Evolutionary conservation across 2,888 invertebrate species (phyloP).

Genomic region (Tetheella fluctuosa): DNA sequence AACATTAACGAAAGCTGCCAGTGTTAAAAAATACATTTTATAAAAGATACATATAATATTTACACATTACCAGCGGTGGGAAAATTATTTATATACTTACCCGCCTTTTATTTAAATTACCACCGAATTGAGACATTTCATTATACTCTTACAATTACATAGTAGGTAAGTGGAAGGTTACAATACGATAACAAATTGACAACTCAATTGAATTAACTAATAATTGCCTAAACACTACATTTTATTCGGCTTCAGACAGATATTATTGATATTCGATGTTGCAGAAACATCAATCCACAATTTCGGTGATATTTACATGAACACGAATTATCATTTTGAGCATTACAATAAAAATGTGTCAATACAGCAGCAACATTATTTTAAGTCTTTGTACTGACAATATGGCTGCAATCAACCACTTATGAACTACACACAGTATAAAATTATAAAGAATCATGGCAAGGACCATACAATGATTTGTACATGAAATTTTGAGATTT

Average conservation of each 20-base stretch:
- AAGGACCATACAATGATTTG: too few species aligned
- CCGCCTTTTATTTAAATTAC: constrained; percentile 63
- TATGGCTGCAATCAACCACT: constrained; percentile 39
- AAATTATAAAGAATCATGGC: constrained; percentile 1
- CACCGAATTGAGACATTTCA: constrained; percentile 61
- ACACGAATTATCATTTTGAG: constrained; percentile 12
- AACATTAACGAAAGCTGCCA: constrained; percentile 41
- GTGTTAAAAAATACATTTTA: constrained; percentile 47
- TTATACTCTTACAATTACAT: constrained; percentile 23
- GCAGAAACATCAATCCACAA: neutral
- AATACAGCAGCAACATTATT: constrained; percentile 55
- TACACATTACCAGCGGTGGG: constrained; percentile 75
- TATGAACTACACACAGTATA: constrained; percentile 23
- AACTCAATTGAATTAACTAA: neutral
- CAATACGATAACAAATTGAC: neutral
- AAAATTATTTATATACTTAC: constrained; percentile 67
- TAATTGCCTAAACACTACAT: neutral
- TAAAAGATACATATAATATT: constrained; percentile 51
- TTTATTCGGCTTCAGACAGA: neutral
- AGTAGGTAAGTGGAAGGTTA: neutral
- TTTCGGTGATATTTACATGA: neutral
- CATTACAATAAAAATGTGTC: constrained; percentile 44
- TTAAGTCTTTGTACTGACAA: constrained; percentile 55
- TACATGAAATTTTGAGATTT: too few species aligned
- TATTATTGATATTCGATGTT: neutral